A percentile compares a stretch with the other conserved stretches of the same genome.
phyloP scores from a whole-genome alignment of 64 coral and sea anemone genomes.

The Dendronephthya gigantea region DNA sequence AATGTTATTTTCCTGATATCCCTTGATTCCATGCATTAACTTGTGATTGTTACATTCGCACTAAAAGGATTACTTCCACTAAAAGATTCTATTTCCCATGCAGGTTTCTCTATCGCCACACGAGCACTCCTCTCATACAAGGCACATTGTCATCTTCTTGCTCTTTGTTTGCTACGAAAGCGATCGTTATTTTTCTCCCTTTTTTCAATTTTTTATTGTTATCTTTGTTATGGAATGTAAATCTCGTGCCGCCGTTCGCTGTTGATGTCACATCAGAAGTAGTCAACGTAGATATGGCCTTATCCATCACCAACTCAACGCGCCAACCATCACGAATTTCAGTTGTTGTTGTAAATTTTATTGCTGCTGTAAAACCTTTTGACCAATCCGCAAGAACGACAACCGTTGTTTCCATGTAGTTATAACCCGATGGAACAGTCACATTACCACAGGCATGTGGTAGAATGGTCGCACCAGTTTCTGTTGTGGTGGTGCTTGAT shows the following conservation, averaged over 20 bases:
- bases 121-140: neutral
- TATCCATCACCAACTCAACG: neutral
- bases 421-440: neutral
- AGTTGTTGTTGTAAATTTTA: neutral
- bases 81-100: neutral
- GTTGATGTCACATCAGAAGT: neutral
- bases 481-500: neutral
- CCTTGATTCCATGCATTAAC: constrained; percentile 6
- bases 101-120: neutral
- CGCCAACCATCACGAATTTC: neutral
- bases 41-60: neutral
- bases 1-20: neutral
- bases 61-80: neutral
- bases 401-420: neutral
- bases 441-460: neutral
- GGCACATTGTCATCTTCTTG: neutral
- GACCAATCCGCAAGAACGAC: neutral
- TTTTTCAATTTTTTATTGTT: neutral
- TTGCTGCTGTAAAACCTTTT: neutral
- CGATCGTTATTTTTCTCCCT: neutral
- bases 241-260: neutral
- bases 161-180: neutral
- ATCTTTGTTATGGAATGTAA: neutral
- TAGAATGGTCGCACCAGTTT: neutral
- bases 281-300: neutral